Percentiles rank a stretch among this genome's conserved stretches.
These are phyloP conservation scores for Cyclophora punctaria DNA, from an alignment of 2,888 invertebrate species.

Conservation along the genomic window DNA sequence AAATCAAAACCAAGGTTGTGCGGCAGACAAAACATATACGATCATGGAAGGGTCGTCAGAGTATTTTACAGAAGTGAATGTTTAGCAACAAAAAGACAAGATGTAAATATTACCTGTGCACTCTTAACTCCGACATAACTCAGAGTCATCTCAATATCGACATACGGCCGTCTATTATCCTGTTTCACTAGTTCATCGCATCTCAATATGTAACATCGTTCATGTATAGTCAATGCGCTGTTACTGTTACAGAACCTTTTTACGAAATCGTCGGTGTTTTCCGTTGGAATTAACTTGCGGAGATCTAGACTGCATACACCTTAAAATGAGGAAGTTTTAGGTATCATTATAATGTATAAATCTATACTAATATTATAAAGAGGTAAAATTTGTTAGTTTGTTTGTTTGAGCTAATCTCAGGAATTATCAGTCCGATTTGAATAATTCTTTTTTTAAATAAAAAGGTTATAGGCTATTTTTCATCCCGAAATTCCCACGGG, in stretches of 20 bases:
- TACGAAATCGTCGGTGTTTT: conserved; percentile 48
- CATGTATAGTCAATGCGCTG: conserved; percentile 52
- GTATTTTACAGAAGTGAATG: background rate
- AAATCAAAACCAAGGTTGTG: too few relatives aligned
- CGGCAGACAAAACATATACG: too few relatives aligned
- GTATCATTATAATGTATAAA: too few relatives aligned
- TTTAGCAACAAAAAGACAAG: background rate
- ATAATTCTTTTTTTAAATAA: too few relatives aligned
- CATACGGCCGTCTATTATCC: conserved; percentile 43
- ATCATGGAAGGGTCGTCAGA: background rate
- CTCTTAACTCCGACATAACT: conserved; percentile 44
- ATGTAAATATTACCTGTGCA: conserved; percentile 25
- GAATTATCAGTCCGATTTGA: too few relatives aligned
- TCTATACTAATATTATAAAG: too few relatives aligned
- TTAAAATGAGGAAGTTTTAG: conserved; percentile 14
- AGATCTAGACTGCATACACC: conserved; percentile 71
- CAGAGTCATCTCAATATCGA: conserved; percentile 69
- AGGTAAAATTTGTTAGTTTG: too few relatives aligned
- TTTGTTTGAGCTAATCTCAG: too few relatives aligned
- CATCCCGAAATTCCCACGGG: too few relatives aligned
- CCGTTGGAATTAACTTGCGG: conserved; percentile 61
- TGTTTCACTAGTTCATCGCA: conserved; percentile 28
- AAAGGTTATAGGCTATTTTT: too few relatives aligned
- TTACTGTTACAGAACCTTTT: conserved; percentile 47
- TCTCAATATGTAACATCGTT: conserved; percentile 54